Conservation (phyloP, 1,140 invertebrate species). For the Melanaphis sacchari region DNA sequence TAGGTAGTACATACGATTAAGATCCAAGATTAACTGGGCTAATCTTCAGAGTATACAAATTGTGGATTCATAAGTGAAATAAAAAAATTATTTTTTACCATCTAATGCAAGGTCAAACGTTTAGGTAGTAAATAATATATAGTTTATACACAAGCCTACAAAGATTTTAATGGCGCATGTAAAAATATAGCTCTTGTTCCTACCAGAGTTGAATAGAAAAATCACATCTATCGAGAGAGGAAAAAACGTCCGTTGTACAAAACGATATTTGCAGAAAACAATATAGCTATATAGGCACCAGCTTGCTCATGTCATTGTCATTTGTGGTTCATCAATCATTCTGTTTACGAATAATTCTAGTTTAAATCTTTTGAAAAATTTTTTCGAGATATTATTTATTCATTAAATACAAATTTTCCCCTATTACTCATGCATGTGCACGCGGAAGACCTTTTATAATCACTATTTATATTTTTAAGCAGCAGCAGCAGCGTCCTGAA, state of each 20-base stretch:
- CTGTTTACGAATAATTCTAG: slow-evolving; percentile 34
- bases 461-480: slow-evolving; percentile 27
- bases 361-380: slow-evolving; percentile 43
- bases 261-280: slow-evolving; percentile 31
- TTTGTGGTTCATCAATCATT: slow-evolving; percentile 54
- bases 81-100: slow-evolving; percentile 4
- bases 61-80: not conserved
- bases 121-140: not conserved
- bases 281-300: not conserved
- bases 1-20: not conserved
- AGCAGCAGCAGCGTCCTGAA: slow-evolving; percentile 42
- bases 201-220: not conserved
- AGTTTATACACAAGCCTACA: not conserved
- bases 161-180: not conserved
- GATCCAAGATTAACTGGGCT: not conserved
- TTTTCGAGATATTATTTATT: slow-evolving; percentile 47
- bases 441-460: not conserved
- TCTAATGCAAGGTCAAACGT: not conserved
- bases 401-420: slow-evolving; percentile 34
- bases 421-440: slow-evolving; percentile 24
- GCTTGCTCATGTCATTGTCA: slow-evolving; percentile 23
- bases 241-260: not conserved
- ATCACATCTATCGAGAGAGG: not conserved
- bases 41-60: not conserved
- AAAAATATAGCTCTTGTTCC: not conserved